A percentile compares a stretch with the other conserved stretches of the same genome.
Conservation (phyloP, 2,113 vertebrate genomes). For the Neolamprologus ventralis region DNA sequence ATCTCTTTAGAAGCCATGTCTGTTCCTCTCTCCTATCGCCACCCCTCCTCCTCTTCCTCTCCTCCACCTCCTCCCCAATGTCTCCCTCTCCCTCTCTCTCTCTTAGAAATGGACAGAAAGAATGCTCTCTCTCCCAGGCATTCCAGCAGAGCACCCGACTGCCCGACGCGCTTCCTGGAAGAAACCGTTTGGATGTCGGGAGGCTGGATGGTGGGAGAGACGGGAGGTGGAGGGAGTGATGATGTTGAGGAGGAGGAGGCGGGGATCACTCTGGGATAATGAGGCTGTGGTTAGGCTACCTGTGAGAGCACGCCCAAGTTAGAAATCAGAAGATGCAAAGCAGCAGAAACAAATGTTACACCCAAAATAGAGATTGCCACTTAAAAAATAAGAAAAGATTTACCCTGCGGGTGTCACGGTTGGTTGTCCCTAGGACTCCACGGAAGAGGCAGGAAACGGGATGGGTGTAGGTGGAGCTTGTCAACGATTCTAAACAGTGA, state of each 20-base stretch:
- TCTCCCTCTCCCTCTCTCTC: background rate
- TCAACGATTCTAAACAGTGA: background rate
- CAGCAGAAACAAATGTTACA: background rate
- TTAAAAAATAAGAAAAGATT: background rate
- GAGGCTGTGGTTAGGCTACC: constrained; percentile 19
- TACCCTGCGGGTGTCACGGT: background rate
- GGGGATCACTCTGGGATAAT: constrained; percentile 8
- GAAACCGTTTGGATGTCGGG: constrained; percentile 32
- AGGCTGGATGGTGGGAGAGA: constrained; percentile 20
- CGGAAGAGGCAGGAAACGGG: background rate
- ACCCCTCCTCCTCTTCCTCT: constrained; percentile 10
- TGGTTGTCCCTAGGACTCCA: background rate
- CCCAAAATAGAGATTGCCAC: background rate
- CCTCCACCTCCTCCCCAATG: background rate
- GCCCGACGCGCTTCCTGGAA: constrained; percentile 62
- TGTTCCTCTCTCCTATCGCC: constrained; percentile 35
- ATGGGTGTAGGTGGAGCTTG: background rate
- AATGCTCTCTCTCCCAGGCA: constrained; percentile 63
- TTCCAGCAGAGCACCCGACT: constrained; percentile 75
- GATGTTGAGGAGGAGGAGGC: background rate
- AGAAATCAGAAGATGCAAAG: background rate
- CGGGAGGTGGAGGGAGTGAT: background rate
- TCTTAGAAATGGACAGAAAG: constrained; percentile 41
- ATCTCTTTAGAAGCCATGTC: constrained; percentile 75
- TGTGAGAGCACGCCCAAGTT: background rate